These are phyloP conservation scores for Pituophis catenifer DNA, from an alignment of 2,113 vertebrate genomes.

Conservation along the genomic window DNA sequence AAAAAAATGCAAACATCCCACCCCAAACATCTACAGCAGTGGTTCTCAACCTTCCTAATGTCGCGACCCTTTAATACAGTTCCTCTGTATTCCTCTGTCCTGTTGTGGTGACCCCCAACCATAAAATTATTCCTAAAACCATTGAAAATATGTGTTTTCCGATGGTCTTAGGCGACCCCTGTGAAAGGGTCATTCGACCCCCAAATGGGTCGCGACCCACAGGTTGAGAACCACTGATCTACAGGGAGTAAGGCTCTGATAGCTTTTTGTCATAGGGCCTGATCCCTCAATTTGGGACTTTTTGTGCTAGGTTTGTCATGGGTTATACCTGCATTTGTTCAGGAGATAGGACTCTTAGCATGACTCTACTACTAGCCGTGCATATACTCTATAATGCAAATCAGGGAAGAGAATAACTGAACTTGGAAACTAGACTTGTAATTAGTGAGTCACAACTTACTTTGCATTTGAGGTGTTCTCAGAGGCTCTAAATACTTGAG, in stretches of 20 bases:
- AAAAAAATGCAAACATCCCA: not conserved
- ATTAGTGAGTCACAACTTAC: conserved; percentile 40
- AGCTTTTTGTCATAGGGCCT: not conserved
- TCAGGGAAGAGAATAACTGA: not conserved
- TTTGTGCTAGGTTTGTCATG: not conserved
- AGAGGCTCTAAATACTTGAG: conserved; percentile 41
- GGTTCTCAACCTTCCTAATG: too few relatives aligned
- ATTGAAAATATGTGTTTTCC: too few relatives aligned
- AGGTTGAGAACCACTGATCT: too few relatives aligned
- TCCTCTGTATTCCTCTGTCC: too few relatives aligned
- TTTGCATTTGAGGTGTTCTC: conserved; percentile 49
- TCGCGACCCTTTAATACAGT: too few relatives aligned
- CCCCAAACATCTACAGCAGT: not conserved
- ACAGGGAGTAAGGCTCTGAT: not conserved
- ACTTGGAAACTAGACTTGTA: not conserved
- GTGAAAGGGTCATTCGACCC: too few relatives aligned
- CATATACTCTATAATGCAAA: not conserved
- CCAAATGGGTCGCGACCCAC: too few relatives aligned
- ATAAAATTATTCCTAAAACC: too few relatives aligned
- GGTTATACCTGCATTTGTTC: not conserved
- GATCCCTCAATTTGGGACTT: not conserved
- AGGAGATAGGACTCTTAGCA: not conserved
- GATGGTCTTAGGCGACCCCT: too few relatives aligned
- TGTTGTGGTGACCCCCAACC: too few relatives aligned
- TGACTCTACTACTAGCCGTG: not conserved